Evolutionary conservation across 2,113 vertebrate species (phyloP).

Genomic region (Melanerpes aurifrons): DNA sequence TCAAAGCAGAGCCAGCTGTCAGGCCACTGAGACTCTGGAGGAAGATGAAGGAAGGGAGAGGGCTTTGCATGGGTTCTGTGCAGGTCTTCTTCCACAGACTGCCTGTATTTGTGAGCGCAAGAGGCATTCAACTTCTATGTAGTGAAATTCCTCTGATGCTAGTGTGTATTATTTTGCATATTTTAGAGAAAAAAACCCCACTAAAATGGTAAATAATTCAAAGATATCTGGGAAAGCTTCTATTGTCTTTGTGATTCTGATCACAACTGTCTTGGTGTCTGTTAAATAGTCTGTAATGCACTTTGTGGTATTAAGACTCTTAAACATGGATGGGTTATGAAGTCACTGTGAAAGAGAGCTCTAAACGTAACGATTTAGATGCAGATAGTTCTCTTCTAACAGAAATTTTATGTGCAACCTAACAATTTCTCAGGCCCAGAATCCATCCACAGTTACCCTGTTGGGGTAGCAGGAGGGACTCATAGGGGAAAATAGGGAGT

Average conservation of each 20-base stretch:
- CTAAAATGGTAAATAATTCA: not conserved
- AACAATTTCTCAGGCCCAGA: not conserved
- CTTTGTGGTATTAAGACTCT: not conserved
- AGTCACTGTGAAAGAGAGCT: not conserved
- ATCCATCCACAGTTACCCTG: not conserved
- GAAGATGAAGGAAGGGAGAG: not conserved
- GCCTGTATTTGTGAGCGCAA: not conserved
- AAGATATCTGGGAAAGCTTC: not conserved
- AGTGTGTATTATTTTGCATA: too few relatives aligned
- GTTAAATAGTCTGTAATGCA: not conserved
- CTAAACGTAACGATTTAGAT: not conserved
- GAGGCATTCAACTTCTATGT: not conserved
- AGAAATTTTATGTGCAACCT: not conserved
- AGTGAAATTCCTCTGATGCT: not conserved
- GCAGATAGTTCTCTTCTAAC: not conserved
- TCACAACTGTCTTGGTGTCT: not conserved
- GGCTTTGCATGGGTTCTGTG: rapidly evolving
- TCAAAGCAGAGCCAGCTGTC: not conserved
- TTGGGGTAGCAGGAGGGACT: not conserved
- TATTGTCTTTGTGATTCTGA: not conserved
- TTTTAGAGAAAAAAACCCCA: not conserved
- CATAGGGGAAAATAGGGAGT: not conserved
- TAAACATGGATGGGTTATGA: not conserved
- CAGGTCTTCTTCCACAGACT: not conserved
- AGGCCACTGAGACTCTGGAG: not conserved